Base-by-base conservation (phyloP, 2,888 invertebrate genomes). In the Eudemis profundana region DNA sequence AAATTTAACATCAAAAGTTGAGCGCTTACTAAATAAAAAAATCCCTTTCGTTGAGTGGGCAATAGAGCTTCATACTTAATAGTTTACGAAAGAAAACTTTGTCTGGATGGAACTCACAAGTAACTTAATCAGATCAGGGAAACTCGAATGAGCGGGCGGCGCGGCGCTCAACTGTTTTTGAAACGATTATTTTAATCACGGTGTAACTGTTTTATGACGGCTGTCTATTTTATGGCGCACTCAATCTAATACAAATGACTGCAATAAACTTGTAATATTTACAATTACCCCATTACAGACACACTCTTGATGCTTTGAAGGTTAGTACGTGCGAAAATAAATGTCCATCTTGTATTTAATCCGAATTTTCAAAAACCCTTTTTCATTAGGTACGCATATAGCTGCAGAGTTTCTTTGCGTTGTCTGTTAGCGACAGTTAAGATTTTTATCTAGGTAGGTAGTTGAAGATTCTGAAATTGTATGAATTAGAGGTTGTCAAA, bases 101-200 rank as follows among this genome's bases (percentile, higher is more conserved):
- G 46, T 65, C 46, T 46, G 46, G 10, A 56, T 51, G 5, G 29
- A 44, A 65, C 60, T 65, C 47, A 15, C 51, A 46, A 64, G 65
- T 40, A 63, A 63, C 42, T 64, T 54, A 60, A 59, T 67, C 50
- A 61, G 44, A 57, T 63, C 54, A 33, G 54, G 42, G 38, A 44
- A 56, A 27, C 44, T 46, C 84, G 82, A 81, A 78, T 80, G 67
- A 73, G 69, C 73, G 74, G 56, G 78, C 72, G 79, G 75, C 73
- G 78, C 72, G 79, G 75, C 73, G 42, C 70, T 33, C 76, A 79
- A 78, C 81, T 76, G 81, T 86, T 84, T 89, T 90, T 88, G 89
- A 87, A 89, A 89, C 89, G 85, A 88, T 89, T 90, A 90, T 89
- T 90, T 65, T 89, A 89, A 90, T 89, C 85, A 82, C 80, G 77